These are phyloP conservation scores for Hypomecis punctinalis DNA, from an alignment of 2,888 invertebrate species.

Conservation along the genomic window DNA sequence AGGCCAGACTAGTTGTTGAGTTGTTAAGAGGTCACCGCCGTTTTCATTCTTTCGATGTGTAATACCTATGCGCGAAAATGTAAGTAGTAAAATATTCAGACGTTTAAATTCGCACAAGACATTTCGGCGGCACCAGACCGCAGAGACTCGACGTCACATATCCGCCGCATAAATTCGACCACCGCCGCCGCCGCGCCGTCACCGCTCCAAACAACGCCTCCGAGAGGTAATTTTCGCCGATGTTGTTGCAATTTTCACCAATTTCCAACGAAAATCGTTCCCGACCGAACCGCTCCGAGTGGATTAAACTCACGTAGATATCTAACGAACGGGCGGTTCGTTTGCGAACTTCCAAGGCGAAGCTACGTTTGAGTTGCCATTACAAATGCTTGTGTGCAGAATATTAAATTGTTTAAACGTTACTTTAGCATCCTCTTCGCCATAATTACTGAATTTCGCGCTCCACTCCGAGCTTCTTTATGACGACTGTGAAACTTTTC, in stretches of 20 bases:
- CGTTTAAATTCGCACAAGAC: constrained; percentile 45
- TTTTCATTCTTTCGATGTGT: background rate
- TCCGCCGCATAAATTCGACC: constrained; percentile 70
- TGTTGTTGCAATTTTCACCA: constrained; percentile 83
- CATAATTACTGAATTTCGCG: constrained; percentile 73
- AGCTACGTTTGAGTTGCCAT: constrained; percentile 80
- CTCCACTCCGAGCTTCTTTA: constrained; percentile 59
- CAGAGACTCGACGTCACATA: constrained; percentile 64
- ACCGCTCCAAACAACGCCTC: constrained; percentile 74
- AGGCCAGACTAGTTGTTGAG: constrained; percentile 7
- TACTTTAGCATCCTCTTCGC: constrained; percentile 72
- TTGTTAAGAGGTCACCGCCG: background rate
- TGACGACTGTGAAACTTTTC: constrained; percentile 49
- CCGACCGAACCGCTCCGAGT: constrained; percentile 68
- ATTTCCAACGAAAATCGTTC: constrained; percentile 77
- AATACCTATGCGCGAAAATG: background rate
- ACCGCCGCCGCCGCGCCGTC: constrained; percentile 46
- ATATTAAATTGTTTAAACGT: constrained; percentile 84
- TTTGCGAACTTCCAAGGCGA: constrained; percentile 81
- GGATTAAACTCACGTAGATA: constrained; percentile 84
- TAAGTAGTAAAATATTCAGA: constrained; percentile 17
- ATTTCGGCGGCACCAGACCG: constrained; percentile 48
- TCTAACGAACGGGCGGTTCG: constrained; percentile 82
- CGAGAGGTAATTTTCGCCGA: constrained; percentile 80
- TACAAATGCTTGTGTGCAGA: constrained; percentile 82